A percentile compares a stretch with the other conserved stretches of the same genome.
phyloP scores from a whole-genome alignment of 2,888 invertebrate species.

The Bursaphelenchus okinawaensis region DNA sequence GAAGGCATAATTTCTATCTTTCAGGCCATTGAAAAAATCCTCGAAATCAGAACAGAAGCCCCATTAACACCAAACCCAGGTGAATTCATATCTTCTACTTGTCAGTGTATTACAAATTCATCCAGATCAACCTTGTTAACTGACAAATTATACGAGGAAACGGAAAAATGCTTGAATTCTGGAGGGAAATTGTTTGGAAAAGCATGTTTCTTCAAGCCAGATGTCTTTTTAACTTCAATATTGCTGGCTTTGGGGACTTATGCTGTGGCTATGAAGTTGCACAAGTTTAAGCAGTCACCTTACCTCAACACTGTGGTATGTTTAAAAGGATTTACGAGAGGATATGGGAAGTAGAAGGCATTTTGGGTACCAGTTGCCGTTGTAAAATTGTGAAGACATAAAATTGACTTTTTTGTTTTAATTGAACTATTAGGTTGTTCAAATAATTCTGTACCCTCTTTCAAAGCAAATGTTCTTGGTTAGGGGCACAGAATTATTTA shows the following conservation, averaged over 20 bases:
- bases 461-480: no score
- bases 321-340: no score
- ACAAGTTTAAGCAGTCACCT: conserved; percentile 48
- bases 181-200: conserved; percentile 32
- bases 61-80: conserved; percentile 61
- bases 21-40: conserved; percentile 91
- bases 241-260: conserved; percentile 59
- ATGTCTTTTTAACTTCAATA: conserved; percentile 58
- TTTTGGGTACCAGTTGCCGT: no score
- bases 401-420: no score
- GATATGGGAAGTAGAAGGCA: no score
- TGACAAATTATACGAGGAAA: conserved; percentile 22
- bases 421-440: no score
- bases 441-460: no score
- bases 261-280: conserved; percentile 53
- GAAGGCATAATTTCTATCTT: background rate
- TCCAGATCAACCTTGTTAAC: conserved; percentile 12
- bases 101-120: conserved; percentile 26
- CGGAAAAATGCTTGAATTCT: conserved; percentile 28
- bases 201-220: conserved; percentile 48
- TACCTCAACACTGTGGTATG: conserved; percentile 55
- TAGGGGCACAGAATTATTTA: no score
- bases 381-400: no score
- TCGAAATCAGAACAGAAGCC: conserved; percentile 76
- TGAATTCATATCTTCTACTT: conserved; percentile 30